Evolutionary conservation across 1,140 invertebrate genomes (phyloP), one percentile per base, ranked within the genome.

Genomic region (Amphibalanus amphitrite): DNA sequence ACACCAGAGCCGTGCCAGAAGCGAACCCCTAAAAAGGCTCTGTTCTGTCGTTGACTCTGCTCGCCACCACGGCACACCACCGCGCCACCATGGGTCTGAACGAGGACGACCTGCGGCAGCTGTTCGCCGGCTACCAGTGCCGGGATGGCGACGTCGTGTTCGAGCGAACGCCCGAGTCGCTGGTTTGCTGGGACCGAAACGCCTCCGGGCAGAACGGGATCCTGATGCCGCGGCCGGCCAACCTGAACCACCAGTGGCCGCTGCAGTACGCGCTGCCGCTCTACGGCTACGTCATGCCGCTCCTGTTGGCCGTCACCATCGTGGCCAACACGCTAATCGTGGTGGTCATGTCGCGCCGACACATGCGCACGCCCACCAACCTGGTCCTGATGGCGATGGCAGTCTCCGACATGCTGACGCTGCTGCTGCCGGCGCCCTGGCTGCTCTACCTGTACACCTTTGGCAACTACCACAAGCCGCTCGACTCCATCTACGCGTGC

Each of bases 401-500:
- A 0, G 83, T 97, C 0, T 91, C 90, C 73, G 93, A 97, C 81
- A 89, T 95, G 86, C 87, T 95, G 77, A 96, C 93, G 0, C 86
- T 95, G 75, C 82, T 94, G 28, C 89, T 92, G 78, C 91, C 92
- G 0, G 86, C 91, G 1, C 92, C 92, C 0, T 90, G 79, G 77
- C 82, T 92, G 20, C 87, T 93, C 78, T 93, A 95, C 80, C 91
- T 94, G 86, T 95, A 92, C 82, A 91, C 90, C 6, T 87, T 94
- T 72, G 89, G 90, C 30, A 89, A 93, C 80, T 89, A 93, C 77
- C 86, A 87, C 78, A 88, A 89, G 77, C 88, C 89, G 0, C 78
- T 92, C 72, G 85, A 84, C 74, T 89, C 90, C 0, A 82, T 87
- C 0, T 82, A 84, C 28, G 84, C 88, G 8, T 94, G 92, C 78